phyloP scores from a whole-genome alignment of 2,888 invertebrate species.

The Cataglyphis rosenhaueri region DNA sequence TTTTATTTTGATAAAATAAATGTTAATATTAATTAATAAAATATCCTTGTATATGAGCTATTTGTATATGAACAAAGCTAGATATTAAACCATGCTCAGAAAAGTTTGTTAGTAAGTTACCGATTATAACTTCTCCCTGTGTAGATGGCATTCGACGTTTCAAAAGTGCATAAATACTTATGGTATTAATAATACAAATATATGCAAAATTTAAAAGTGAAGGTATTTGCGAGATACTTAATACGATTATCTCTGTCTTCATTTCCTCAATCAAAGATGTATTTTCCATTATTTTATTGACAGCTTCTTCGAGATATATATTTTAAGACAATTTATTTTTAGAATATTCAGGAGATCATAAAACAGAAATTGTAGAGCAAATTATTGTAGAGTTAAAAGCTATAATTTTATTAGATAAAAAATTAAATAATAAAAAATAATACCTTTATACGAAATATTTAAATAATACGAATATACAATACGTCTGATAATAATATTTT shows the following conservation, averaged over 20 bases:
- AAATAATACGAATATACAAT: background rate
- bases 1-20: background rate
- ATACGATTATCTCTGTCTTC: background rate
- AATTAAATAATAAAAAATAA: background rate
- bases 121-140: background rate
- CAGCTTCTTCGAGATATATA: background rate
- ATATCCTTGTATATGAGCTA: no score
- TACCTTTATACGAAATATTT: background rate
- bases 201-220: background rate
- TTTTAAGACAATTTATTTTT: background rate
- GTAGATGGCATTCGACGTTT: conserved; percentile 4
- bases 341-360: background rate
- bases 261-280: background rate
- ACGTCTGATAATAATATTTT: background rate
- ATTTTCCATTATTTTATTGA: background rate
- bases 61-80: background rate
- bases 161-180: background rate
- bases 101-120: conserved; percentile 6
- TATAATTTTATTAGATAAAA: background rate
- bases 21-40: background rate
- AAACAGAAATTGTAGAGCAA: background rate
- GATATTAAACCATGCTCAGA: background rate
- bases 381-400: background rate
- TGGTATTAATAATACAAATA: background rate
- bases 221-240: background rate